Base-by-base conservation (phyloP, 2,888 invertebrate species). In the Hybos culiciformis region DNA sequence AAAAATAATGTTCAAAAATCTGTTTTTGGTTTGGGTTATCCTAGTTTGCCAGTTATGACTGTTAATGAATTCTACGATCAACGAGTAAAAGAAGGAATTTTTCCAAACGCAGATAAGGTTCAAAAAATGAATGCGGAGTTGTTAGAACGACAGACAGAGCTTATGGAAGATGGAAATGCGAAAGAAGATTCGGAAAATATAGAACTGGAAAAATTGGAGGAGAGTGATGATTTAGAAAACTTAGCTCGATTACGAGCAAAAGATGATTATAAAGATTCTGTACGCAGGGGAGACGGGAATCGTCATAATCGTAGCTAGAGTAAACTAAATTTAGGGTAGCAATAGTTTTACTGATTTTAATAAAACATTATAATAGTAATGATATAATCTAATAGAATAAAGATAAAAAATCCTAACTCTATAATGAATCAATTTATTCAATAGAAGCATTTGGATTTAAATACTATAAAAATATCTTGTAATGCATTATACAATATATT, bases 41-140 rank as follows among this genome's bases (percentile, higher is more conserved):
- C 97, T 2, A 80, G 90, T 53, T 62, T 94, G 42, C 94, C 97
- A 3, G 78, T 87, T 2, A 74, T 92, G 73, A 91, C 93, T 0
- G 86, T 98, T 0, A 83, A 92, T 57, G 96, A 98, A 68, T 94
- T 94, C 70, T 96, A 92, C 62, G 85, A 93, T 44, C 77, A 92
- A 59, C 73, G 88, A 47, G 80, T 85, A 1, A 68, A 70, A 43
- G 83, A 84, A 33, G 88, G 88, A 54, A 72, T 78, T 71, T 74
- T 74, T 50, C 74, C 74, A 2, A 68, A 71, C 55, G 70, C 70
- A 7, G 53, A 61, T 29, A 60, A 65, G 46, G 57, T 57, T 39
- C 57, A 53, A 1, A 55, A 54, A 47, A 63, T 63, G 48, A 63
- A 62, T 50, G 58, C 56, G 11, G 58, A 60, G 41, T 54, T 56